These are phyloP conservation scores for Ferrisia virgata DNA, from an alignment of 2,888 invertebrate species.

Conservation along the genomic window DNA sequence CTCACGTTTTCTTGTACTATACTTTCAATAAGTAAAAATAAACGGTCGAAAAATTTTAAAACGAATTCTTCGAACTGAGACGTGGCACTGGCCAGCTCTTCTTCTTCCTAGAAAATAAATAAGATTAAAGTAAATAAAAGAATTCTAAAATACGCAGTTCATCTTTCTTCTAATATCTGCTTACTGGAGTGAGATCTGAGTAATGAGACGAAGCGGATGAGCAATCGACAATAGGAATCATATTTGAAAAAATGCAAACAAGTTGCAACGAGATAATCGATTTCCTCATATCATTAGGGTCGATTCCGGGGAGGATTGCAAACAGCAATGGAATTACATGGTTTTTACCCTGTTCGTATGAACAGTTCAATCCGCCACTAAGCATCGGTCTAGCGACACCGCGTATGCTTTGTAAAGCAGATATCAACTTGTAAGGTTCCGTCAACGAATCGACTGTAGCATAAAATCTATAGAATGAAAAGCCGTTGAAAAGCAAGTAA, in stretches of 20 bases:
- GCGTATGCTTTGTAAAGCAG: constrained; percentile 68
- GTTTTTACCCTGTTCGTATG: constrained; percentile 71
- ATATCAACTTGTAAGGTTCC: constrained; percentile 79
- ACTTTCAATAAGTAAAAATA: constrained; percentile 69
- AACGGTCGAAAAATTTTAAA: constrained; percentile 75
- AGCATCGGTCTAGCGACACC: constrained; percentile 68
- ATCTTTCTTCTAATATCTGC: background rate
- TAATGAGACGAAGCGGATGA: constrained; percentile 66
- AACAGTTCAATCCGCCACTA: constrained; percentile 53
- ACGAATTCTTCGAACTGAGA: constrained; percentile 88
- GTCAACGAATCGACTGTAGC: constrained; percentile 78
- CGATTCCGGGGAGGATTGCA: constrained; percentile 80
- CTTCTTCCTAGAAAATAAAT: constrained; percentile 60
- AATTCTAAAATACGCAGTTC: background rate
- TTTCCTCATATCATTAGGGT: constrained; percentile 80
- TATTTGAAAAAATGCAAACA: constrained; percentile 69
- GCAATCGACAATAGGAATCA: constrained; percentile 82
- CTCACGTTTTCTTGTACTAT: constrained; percentile 67
- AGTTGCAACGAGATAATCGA: constrained; percentile 74
- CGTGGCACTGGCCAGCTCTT: constrained; percentile 71
- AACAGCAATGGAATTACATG: constrained; percentile 79
- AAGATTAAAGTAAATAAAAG: background rate
- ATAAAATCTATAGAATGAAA: constrained; percentile 58
- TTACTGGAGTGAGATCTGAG: constrained; percentile 48
- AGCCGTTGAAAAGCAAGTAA: background rate